Base-by-base conservation (phyloP, 2,113 vertebrate species). In the Sterna hirundo region DNA sequence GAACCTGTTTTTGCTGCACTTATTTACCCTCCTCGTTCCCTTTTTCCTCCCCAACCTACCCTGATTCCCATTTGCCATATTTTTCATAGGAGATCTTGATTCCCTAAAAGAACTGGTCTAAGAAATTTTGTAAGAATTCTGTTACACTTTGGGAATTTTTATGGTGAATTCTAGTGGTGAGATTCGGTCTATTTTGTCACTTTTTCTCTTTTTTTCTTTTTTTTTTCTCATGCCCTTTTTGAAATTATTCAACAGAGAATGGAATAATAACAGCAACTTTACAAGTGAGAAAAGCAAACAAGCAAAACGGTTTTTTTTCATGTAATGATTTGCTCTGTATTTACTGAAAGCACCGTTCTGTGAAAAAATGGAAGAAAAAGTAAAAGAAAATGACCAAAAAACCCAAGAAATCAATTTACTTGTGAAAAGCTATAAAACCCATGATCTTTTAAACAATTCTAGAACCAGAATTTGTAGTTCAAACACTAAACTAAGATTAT, bases 381-480 rank as follows among this genome's bases (percentile, higher is more conserved):
- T 27, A 20, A 65, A 80, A 58, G 30, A 74, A 96, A 97, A 92
- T 92, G 96, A 92, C 96, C 12, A 44, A 46, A 93, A 90, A 95
- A 96, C 97, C 98, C 95, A 98, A 91, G 82, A 97, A 94, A 97
- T 97, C 98, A 98, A 98, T 99, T 99, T 99, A 98, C 98, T 98
- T 99, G 98, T 99, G 97, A 98, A 97, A 98, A 98, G 98, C 98
- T 98, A 98, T 98, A 97, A 98, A 97, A 64, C 94, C 99, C 98
- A 99, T 98, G 98, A 99, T 98, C 98, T 99, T 99, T 98, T 97
- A 98, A 99, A 99, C 82, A 97, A 98, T 98, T 99, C 98, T 99
- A 99, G 99, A 99, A 98, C 94, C 98, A 98, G 98, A 99, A 98
- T 99, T 99, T 99, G 99, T 99, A 99, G 99, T 99, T 99, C 98